Evolutionary conservation across 2,797 vertebrate species (phyloP), one percentile per base, ranked within the genome.

Genomic region (Pangasius larnaudii): DNA sequence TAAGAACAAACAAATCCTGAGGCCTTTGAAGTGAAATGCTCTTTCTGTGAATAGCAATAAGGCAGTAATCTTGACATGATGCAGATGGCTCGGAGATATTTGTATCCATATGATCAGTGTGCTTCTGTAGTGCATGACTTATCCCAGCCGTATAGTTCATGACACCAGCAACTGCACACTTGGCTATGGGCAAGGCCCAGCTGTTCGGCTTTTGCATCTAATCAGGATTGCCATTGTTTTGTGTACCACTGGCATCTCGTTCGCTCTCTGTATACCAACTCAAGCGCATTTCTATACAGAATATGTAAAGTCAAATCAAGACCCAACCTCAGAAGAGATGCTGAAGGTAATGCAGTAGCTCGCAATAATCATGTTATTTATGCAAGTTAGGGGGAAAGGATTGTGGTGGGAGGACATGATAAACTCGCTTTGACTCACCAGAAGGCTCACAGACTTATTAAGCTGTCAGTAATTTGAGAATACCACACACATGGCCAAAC

Each of bases 61-160:
- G 67, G 69, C 88, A 85, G 86, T 87, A 89, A 88, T 85, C 80
- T 72, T 86, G 89, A 91, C 75, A 86, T 58, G 88, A 89, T 36
- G 85, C 90, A 91, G 84, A 67, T 81, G 85, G 65, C 72, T 39
- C 7, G 2, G 78, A 82, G 77, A 89, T 84, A 88, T 82, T 69
- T 67, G 30, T 74, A 46, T 87, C 85, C 87, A 89, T 86, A 80
- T 82, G 84, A 87, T 86, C 39, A 63, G 39, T 16, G 33, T 86
- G 86, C 42, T 89, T 30, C 85, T 88, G 69, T 83, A 83, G 49
- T 27, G 49, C 11, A 13, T 71, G 65, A 84, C 84, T 87, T 84
- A 85, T 84, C 46, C 67, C 81, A 65, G 87, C 24, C 71, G 9
- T 80, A 78, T 61, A 81, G 81, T 87, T 90, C 85, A 90, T 61